These are phyloP conservation scores for Todus mexicanus DNA, from an alignment of 2,797 vertebrate genomes.

Conservation along the genomic window DNA sequence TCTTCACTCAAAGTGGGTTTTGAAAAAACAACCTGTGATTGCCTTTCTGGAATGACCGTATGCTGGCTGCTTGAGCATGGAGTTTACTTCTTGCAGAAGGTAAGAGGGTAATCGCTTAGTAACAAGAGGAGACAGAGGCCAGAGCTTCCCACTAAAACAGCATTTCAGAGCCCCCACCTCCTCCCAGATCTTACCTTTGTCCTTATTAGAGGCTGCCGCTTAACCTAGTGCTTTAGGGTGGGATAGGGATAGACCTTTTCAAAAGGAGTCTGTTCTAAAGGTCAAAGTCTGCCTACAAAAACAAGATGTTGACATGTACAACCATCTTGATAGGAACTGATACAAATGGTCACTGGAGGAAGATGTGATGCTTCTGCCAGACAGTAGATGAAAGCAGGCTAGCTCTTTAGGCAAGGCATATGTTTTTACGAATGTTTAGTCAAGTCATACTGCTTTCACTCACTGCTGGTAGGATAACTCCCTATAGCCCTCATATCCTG, in stretches of 20 bases:
- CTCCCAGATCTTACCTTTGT: neutral
- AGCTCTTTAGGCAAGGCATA: neutral
- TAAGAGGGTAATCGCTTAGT: neutral
- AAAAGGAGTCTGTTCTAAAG: neutral
- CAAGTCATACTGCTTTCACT: neutral
- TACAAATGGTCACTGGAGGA: neutral
- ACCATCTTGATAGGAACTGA: neutral
- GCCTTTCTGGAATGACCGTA: neutral
- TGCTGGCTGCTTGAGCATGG: neutral
- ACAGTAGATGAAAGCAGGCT: neutral
- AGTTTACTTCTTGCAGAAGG: neutral
- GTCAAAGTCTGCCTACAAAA: neutral
- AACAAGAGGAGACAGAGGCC: neutral
- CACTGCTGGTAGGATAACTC: neutral
- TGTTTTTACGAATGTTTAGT: neutral
- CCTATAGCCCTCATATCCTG: neutral
- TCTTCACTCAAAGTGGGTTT: neutral
- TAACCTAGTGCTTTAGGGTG: neutral
- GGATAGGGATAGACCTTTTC: neutral
- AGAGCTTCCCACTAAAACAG: neutral
- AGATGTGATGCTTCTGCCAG: neutral
- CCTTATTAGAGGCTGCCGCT: neutral
- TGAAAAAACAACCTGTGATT: neutral
- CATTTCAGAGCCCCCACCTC: neutral
- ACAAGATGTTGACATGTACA: neutral